These are phyloP conservation scores for Sarcophaga variegata DNA, from an alignment of 2,888 invertebrate genomes.

Conservation along the genomic window DNA sequence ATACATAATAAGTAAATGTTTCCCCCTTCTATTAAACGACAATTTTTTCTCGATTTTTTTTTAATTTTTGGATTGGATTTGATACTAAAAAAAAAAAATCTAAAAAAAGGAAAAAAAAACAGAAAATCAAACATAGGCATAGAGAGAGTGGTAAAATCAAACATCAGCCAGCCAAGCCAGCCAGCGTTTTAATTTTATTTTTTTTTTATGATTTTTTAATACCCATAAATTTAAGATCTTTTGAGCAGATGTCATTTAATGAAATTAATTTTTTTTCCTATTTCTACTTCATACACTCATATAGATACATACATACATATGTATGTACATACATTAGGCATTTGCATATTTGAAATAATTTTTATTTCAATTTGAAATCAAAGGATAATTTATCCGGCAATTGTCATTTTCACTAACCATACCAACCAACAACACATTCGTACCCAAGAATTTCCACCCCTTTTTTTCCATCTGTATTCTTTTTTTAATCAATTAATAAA, in stretches of 20 bases:
- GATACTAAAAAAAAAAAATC: not conserved
- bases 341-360: slow-evolving; percentile 62
- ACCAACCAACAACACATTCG: not conserved
- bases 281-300: not conserved
- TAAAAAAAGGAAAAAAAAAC: not conserved
- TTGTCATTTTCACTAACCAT: slow-evolving; percentile 28
- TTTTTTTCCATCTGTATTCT: not conserved
- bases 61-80: not conserved
- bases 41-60: too few species aligned
- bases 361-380: slow-evolving; percentile 49
- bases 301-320: not conserved
- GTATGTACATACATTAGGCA: slow-evolving; percentile 28
- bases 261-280: slow-evolving; percentile 33
- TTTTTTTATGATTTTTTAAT: slow-evolving; percentile 64
- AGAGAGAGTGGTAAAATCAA: not conserved
- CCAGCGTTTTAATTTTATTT: slow-evolving; percentile 2
- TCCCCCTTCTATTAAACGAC: slow-evolving; percentile 47
- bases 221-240: slow-evolving; percentile 65
- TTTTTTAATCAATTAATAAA: slow-evolving; percentile 62
- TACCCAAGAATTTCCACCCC: slow-evolving; percentile 25
- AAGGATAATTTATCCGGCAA: slow-evolving; percentile 56
- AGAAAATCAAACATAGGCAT: not conserved
- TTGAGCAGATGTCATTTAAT: slow-evolving; percentile 68
- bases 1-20: slow-evolving; percentile 42
- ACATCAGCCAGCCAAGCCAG: too few species aligned